Conservation (phyloP, 2,797 vertebrate species). For the Thaleichthys pacificus region DNA sequence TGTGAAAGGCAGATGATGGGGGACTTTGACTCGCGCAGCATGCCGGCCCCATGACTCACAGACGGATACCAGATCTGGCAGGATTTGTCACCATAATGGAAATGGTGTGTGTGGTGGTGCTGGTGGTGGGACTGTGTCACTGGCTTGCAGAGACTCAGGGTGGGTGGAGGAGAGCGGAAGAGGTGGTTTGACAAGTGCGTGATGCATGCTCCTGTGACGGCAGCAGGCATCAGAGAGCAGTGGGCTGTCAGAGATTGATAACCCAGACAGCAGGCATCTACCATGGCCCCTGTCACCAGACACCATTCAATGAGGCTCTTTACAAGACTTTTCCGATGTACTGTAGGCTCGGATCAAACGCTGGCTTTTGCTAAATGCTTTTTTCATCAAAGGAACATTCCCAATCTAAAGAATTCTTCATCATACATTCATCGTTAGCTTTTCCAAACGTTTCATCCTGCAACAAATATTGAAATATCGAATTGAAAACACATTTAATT, state of each 20-base stretch:
- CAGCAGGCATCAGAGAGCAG: conserved; percentile 63
- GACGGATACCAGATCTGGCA: conserved; percentile 67
- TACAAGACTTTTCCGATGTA: conserved; percentile 14
- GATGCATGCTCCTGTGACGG: conserved; percentile 69
- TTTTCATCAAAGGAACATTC: not conserved
- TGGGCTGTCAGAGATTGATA: conserved; percentile 60
- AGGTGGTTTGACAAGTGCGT: conserved; percentile 70
- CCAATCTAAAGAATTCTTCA: not conserved
- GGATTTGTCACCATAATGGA: conserved; percentile 72
- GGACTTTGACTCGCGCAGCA: conserved; percentile 66
- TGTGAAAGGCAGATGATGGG: conserved; percentile 68
- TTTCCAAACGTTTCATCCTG: no score
- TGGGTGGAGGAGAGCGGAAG: conserved; percentile 40
- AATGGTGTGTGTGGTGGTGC: conserved; percentile 48
- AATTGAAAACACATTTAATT: not conserved
- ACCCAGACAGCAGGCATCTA: conserved; percentile 55
- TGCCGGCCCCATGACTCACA: conserved; percentile 64
- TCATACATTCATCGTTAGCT: no score
- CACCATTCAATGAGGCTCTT: conserved; percentile 37
- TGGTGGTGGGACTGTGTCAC: conserved; percentile 59
- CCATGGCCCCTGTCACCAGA: conserved; percentile 41
- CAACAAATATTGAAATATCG: no score
- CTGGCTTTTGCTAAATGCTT: conserved; percentile 7
- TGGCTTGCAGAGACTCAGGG: conserved; percentile 63
- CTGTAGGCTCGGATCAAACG: not conserved